phyloP scores from a whole-genome alignment of 1,140 invertebrate genomes.

The Hylaeus volcanicus region DNA sequence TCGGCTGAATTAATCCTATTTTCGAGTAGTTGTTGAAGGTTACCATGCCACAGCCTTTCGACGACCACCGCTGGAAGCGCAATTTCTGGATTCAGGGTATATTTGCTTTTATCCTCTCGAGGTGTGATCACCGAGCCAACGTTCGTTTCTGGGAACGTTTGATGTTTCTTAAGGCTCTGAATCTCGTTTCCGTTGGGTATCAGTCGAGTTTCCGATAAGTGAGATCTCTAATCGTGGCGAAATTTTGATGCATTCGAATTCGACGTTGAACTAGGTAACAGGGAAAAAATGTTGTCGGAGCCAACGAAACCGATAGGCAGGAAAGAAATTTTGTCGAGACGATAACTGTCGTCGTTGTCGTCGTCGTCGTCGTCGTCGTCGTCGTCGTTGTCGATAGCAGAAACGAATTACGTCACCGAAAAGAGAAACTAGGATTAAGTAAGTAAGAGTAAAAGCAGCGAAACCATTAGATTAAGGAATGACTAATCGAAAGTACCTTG shows the following conservation, averaged over 20 bases:
- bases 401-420: background rate
- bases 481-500: slow-evolving; percentile 44
- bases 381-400: background rate
- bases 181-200: background rate
- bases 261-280: background rate
- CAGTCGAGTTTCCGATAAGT: no score
- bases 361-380: no score
- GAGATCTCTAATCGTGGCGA: no score
- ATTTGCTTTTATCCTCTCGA: no score
- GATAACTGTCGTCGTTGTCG: background rate
- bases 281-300: background rate
- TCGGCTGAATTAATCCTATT: no score
- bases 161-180: slow-evolving; percentile 7
- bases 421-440: background rate
- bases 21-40: no score
- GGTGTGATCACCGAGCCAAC: no score
- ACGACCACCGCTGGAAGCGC: no score
- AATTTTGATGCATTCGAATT: background rate
- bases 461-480: background rate
- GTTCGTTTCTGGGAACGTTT: background rate
- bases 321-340: slow-evolving; percentile 20
- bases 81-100: no score
- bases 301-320: slow-evolving; percentile 37
- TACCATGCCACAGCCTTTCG: no score
- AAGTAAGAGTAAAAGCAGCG: background rate